Evolutionary conservation across 2,888 invertebrate species (phyloP), one percentile per base, ranked within the genome.

Genomic region (Pammene fasciana): DNA sequence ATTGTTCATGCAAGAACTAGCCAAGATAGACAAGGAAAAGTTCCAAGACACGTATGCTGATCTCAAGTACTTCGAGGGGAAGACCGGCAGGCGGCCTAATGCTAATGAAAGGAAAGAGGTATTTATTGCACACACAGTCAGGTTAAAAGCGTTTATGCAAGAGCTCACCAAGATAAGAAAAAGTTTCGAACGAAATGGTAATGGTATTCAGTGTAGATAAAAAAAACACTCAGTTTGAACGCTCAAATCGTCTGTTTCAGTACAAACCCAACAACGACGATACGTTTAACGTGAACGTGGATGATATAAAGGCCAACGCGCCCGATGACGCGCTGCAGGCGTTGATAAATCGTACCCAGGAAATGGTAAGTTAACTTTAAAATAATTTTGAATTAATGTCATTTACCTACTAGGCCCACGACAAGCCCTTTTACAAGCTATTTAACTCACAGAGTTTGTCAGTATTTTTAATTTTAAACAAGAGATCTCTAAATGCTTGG

Each of bases 41-140:
- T 97, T 97, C 82, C 94, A 95, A 74, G 96, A 96, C 74, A 94
- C 94, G 2, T 95, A 95, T 75, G 96, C 96, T 3, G 98, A 98
- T 88, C 87, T 98, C 55, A 96, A 96, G 79, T 98, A 96, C 88
- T 95, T 98, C 79, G 96, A 97, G 80, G 93, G 92, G 0, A 98
- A 98, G 90, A 95, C 95, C n/a, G 95, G 95, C 16, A 91, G 95
- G 78, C 88, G 93, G 74, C 90, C 93, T 3, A 93, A 93, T 74
- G 89, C 81, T 67, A 83, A 75, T 78, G 91, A 87, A 78, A 88
- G 82, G 76, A 88, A 79, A 86, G 92, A 85, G 84, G 91, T 82
- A 80, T 79, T 34, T 75, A 43, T 45, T 6, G n/a, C n/a, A n/a
- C n/a, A n/a, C n/a, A n/a, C n/a, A 52, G 16, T 9, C 14, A 48